Evolutionary conservation across 35 echinoderm and acorn worm species (phyloP), one percentile per base, ranked within the genome.

Genomic region (Strongylocentrotus purpuratus): DNA sequence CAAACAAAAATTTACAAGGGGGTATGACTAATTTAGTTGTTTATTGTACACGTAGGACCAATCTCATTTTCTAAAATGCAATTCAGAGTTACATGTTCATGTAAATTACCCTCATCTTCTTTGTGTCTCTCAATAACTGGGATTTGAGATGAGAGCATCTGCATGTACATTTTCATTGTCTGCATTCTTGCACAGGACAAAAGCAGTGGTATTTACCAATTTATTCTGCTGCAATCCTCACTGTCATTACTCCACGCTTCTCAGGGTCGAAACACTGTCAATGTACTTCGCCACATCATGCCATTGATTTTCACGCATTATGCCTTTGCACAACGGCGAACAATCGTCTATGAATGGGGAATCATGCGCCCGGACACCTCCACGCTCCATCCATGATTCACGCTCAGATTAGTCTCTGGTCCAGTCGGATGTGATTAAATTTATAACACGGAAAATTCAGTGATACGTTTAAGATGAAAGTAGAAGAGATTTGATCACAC

Each of bases 271-370:
- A n/a, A 78, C 65, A 22, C 65, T 78, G 65, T n/a, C 65, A 78
- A 78, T 8, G 65, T n/a, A 78, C 65, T 78, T 78, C 22, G 65
- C 20, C 65, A 78, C 65, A 78, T 78, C 65, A 31, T 78, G 65
- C 65, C 65, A 78, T 78, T 78, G 65, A 78, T 78, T 78, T 78
- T 78, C 65, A 78, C 65, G 65, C 65, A 78, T 78, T 78, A 78
- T 78, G 25, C 65, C 65, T 78, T 78, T 78, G 65, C 65, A 78
- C 65, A 78, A n/a, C 65, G 28, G 65, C 65, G 65, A 78, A 78
- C 65, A 78, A 78, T 78, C 20, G 65, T n/a, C 65, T 78, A 78
- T 78, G 65, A 78, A 78, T 78, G 65, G 65, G 20, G 65, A 78
- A 78, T 78, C 65, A 78, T 78, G 65, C 65, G 65, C 22, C 65